Base-by-base conservation (phyloP, 2,888 invertebrate species). In the Conomelus anceps region DNA sequence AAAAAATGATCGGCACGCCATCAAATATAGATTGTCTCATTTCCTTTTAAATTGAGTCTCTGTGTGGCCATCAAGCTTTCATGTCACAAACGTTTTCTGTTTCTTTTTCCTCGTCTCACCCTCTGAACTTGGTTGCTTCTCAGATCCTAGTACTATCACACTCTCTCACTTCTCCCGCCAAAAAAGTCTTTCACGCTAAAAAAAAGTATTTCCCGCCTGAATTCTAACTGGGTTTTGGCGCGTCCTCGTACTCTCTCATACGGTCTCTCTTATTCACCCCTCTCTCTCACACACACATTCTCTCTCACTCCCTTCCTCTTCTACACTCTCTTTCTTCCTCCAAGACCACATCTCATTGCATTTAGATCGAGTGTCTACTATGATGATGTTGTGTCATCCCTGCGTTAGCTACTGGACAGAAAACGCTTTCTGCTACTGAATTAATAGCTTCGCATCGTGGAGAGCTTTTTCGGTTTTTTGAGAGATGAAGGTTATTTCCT, bases 11-110 rank as follows among this genome's bases (percentile, higher is more conserved):
- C 63, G 63, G 63, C 7, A 63, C 89, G 90, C 88, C 90, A 90
- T 91, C 91, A 91, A 91, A 91, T 91, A 91, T 91, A 91, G 91
- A 91, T 91, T 89, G 91, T 90, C 90, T 91, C 91, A 91, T 91
- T 91, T 91, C 91, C 91, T 90, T 91, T 89, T 91, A 91, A 91
- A 91, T 91, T 90, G 91, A 91, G 91, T 90, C 90, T 88, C 23
- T 22, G 63, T 85, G 90, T 23, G 22, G 23, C 63, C n/a, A 1
- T n/a, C 63, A 20, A 63, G 7, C 63, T 63, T 63, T 63, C 7
- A 63, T 63, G 63, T 63, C 63, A 63, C 63, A n/a, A 63, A 63
- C 63, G 63, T 0, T 63, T n/a, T n/a, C n/a, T n/a, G n/a, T 13
- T n/a, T n/a, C 63, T 63, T 63, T n/a, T 63, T 63, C 1, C 63